Evolutionary conservation across 2,113 vertebrate species (phyloP).

Genomic region (Mustelus asterias): DNA sequence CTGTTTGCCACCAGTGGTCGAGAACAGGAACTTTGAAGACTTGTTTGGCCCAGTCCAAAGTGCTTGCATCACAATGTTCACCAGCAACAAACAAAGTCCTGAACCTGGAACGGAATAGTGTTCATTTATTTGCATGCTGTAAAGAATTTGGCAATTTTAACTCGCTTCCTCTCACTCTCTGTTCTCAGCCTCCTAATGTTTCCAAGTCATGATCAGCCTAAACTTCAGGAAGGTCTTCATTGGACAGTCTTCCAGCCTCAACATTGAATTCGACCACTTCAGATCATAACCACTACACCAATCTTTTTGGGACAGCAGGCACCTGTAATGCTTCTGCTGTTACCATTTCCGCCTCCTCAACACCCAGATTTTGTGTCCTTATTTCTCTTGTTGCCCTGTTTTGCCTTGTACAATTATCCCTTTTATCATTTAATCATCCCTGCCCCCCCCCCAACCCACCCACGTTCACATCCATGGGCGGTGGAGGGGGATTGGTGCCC

Average conservation of each 20-base stretch:
- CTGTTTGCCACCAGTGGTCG: conserved; percentile 99
- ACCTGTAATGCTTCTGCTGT: background rate
- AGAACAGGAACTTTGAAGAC: conserved; percentile 85
- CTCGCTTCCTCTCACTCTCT: background rate
- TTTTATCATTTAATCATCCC: background rate
- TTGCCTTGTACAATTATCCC: background rate
- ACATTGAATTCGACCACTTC: background rate
- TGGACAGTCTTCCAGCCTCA: background rate
- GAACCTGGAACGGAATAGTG: conserved; percentile 57
- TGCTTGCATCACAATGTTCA: conserved; percentile 87
- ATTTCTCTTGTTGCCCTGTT: background rate
- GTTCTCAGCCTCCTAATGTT: background rate
- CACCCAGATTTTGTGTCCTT: background rate
- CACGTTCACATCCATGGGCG: background rate
- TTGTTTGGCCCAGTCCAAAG: conserved; percentile 80
- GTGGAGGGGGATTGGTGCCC: too few species aligned
- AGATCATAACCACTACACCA: background rate
- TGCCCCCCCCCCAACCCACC: background rate
- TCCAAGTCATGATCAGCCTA: too few species aligned
- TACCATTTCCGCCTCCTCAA: background rate
- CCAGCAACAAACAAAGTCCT: conserved; percentile 81
- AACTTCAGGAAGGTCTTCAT: background rate
- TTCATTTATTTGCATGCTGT: background rate
- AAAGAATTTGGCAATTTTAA: background rate
- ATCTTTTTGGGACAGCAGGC: background rate